These are phyloP conservation scores for Epinotia nisella DNA, from an alignment of 2,888 invertebrate species.

Conservation along the genomic window DNA sequence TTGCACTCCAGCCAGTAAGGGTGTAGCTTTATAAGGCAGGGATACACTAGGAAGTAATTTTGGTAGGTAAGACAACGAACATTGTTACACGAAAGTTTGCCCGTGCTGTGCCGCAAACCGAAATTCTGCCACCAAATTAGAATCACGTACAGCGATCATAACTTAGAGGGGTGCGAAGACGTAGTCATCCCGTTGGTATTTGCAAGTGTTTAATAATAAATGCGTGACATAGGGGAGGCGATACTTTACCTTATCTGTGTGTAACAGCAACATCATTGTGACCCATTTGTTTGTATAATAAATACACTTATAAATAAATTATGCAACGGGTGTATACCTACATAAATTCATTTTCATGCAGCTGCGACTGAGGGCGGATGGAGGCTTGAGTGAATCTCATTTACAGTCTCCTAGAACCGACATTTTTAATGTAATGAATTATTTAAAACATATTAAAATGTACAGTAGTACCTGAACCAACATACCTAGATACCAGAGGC, in stretches of 20 bases:
- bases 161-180: conserved; percentile 61
- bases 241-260: conserved; percentile 66
- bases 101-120: conserved; percentile 3
- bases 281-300: conserved; percentile 46
- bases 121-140: conserved; percentile 29
- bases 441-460: neutral
- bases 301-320: conserved; percentile 41
- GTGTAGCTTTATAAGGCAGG: conserved; percentile 54
- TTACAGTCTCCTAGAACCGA: conserved; percentile 1
- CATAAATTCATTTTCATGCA: conserved; percentile 31
- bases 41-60: conserved; percentile 61
- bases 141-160: conserved; percentile 52
- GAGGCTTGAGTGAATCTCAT: conserved; percentile 23
- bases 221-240: conserved; percentile 62
- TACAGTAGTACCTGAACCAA: neutral
- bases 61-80: conserved; percentile 53
- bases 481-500: too few species aligned
- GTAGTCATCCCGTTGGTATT: conserved; percentile 64
- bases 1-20: conserved; percentile 68
- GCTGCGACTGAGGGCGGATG: conserved; percentile 27
- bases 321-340: conserved; percentile 29
- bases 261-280: conserved; percentile 56
- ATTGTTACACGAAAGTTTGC: conserved; percentile 2
- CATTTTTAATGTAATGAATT: neutral
- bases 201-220: conserved; percentile 77